phyloP scores from a whole-genome alignment of 2,888 invertebrate species.

The Odontocolon sp. region DNA sequence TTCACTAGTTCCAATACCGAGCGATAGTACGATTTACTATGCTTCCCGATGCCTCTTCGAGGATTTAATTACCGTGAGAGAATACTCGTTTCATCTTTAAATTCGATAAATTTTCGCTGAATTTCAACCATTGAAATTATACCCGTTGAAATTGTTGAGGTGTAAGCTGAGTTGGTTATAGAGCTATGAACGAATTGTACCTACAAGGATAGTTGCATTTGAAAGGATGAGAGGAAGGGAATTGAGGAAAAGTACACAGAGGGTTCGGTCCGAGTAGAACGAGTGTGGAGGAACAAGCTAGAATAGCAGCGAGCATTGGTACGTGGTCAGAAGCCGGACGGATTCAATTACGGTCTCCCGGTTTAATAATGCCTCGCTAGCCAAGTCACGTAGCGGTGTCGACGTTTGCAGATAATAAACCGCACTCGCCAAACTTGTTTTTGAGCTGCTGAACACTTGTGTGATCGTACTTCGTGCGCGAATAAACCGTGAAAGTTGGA shows the following conservation, averaged over 20 bases:
- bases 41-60: too few species aligned
- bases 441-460: slow-evolving; percentile 60
- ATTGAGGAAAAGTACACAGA: slow-evolving; percentile 35
- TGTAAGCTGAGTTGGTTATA: slow-evolving; percentile 45
- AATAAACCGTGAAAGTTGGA: slow-evolving; percentile 39
- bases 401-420: slow-evolving; percentile 63
- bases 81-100: background rate
- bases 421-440: slow-evolving; percentile 65
- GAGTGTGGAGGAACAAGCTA: slow-evolving; percentile 43
- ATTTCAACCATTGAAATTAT: background rate
- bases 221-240: background rate
- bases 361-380: slow-evolving; percentile 72
- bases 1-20: too few species aligned
- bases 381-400: slow-evolving; percentile 67
- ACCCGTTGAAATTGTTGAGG: slow-evolving; percentile 12
- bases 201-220: slow-evolving; percentile 21
- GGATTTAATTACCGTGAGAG: too few species aligned
- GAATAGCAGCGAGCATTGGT: slow-evolving; percentile 62
- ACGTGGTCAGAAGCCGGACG: slow-evolving; percentile 71
- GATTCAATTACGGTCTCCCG: slow-evolving; percentile 70
- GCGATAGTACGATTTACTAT: too few species aligned
- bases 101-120: background rate
- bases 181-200: slow-evolving; percentile 30
- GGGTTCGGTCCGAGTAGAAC: slow-evolving; percentile 16
- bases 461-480: slow-evolving; percentile 25